A percentile compares a stretch with the other conserved stretches of the same genome.
phyloP scores from a whole-genome alignment of 2,888 invertebrate genomes.

The Andrena chrysosceles region DNA sequence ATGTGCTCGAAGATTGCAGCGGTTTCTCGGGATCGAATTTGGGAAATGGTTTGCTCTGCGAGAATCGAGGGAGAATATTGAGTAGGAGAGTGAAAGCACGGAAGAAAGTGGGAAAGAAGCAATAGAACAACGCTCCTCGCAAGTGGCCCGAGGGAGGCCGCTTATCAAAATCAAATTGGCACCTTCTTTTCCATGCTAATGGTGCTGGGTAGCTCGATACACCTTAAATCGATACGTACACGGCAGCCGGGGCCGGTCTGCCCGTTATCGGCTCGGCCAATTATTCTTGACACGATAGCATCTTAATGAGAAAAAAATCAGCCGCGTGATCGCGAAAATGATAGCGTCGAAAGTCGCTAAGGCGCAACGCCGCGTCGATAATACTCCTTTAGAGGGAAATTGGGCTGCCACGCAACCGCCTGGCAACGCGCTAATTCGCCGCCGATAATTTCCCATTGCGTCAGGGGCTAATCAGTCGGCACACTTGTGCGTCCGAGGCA shows the following conservation, averaged over 20 bases:
- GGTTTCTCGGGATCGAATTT: not conserved
- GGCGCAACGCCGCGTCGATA: slow-evolving; percentile 15
- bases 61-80: not conserved
- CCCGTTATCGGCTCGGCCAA: slow-evolving; percentile 20
- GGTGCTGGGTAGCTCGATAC: slow-evolving; percentile 52
- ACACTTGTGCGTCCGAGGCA: not conserved
- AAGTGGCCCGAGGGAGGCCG: slow-evolving; percentile 19
- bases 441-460: slow-evolving; percentile 1
- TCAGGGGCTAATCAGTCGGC: not conserved
- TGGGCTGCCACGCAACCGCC: not conserved
- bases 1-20: slow-evolving; percentile 10
- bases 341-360: slow-evolving; percentile 1
- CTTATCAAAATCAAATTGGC: slow-evolving; percentile 72
- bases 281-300: slow-evolving; percentile 42
- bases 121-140: slow-evolving; percentile 33
- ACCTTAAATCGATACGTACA: slow-evolving; percentile 64
- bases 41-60: no score
- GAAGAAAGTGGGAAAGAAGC: slow-evolving; percentile 7
- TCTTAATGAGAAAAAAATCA: slow-evolving; percentile 35
- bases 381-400: slow-evolving; percentile 10
- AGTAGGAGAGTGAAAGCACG: not conserved
- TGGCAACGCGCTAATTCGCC: not conserved
- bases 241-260: slow-evolving; percentile 45
- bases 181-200: slow-evolving; percentile 76
- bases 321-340: slow-evolving; percentile 23